These are phyloP conservation scores for Muschampia plurimacula DNA, from an alignment of 2,888 invertebrate genomes.

Conservation along the genomic window DNA sequence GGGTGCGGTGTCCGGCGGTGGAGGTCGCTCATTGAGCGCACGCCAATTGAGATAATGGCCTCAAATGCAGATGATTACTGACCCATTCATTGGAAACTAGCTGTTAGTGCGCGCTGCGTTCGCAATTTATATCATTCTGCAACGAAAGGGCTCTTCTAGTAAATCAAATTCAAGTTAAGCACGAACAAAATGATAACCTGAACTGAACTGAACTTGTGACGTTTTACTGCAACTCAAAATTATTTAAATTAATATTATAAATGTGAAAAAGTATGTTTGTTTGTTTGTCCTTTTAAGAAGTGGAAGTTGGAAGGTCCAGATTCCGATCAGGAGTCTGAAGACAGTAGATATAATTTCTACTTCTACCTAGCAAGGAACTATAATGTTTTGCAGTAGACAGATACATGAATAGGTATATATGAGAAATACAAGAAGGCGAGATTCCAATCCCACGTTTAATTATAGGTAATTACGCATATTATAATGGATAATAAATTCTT, in stretches of 20 bases:
- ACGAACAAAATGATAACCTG: conserved; percentile 48
- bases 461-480: not conserved
- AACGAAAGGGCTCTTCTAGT: conserved; percentile 56
- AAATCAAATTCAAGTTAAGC: conserved; percentile 70
- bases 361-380: not conserved
- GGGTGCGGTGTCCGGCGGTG: conserved; percentile 79
- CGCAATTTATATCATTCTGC: conserved; percentile 67
- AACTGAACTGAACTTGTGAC: not conserved
- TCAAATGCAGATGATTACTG: conserved; percentile 84
- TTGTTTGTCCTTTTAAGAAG: too few relatives aligned
- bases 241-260: not conserved
- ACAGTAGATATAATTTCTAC: too few relatives aligned
- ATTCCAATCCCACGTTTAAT: not conserved
- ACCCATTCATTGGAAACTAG: conserved; percentile 80
- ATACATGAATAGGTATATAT: not conserved
- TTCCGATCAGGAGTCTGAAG: too few relatives aligned
- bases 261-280: too few relatives aligned
- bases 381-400: not conserved
- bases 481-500: not conserved
- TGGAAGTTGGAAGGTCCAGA: too few relatives aligned
- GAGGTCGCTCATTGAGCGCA: conserved; percentile 79
- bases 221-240: not conserved
- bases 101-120: conserved; percentile 62
- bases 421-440: not conserved
- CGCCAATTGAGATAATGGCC: conserved; percentile 84